These are phyloP conservation scores for Aphrophora alni DNA, from an alignment of 2,888 invertebrate species.

Conservation along the genomic window DNA sequence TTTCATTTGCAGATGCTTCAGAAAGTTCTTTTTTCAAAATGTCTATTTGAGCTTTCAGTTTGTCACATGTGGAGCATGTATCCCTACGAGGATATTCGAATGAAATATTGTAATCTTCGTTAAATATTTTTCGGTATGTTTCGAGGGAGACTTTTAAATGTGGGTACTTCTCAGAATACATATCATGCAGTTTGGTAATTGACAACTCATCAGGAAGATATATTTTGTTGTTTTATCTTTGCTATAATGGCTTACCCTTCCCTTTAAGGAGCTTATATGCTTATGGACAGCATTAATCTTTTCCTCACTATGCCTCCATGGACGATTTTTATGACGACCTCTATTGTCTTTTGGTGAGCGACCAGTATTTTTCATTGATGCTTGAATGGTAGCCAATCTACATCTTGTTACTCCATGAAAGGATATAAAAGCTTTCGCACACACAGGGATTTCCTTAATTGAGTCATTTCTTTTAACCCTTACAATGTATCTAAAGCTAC, in stretches of 20 bases:
- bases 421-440: neutral
- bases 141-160: slow-evolving; percentile 9
- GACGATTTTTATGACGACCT: neutral
- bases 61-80: slow-evolving; percentile 21
- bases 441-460: neutral
- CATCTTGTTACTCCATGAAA: neutral
- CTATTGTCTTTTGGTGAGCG: neutral
- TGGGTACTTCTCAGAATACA: slow-evolving; percentile 19
- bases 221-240: slow-evolving; percentile 11
- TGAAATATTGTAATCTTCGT: slow-evolving; percentile 14
- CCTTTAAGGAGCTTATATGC: neutral
- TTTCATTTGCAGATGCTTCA: neutral
- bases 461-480: neutral
- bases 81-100: slow-evolving; percentile 23
- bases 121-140: slow-evolving; percentile 25
- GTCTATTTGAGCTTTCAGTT: neutral
- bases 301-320: neutral
- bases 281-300: neutral
- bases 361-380: neutral
- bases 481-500: neutral
- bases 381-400: neutral
- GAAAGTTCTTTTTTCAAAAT: neutral
- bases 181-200: slow-evolving; percentile 12
- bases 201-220: slow-evolving; percentile 28
- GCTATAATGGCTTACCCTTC: slow-evolving; percentile 19